Evolutionary conservation across 2,888 invertebrate genomes (phyloP).

Genomic region (Koerneria pararmatus): DNA sequence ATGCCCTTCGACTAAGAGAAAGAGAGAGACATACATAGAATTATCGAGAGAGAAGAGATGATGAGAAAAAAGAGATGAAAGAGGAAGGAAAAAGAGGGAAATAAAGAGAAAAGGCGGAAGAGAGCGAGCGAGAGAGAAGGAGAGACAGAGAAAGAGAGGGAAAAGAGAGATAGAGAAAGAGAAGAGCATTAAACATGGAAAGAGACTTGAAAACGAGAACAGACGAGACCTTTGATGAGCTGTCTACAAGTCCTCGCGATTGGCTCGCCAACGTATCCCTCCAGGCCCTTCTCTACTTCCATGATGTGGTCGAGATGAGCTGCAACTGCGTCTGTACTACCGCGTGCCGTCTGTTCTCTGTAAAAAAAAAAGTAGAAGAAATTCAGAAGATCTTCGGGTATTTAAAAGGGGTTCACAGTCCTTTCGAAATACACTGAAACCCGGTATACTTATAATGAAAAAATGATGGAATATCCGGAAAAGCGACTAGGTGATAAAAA

Average conservation of each 20-base stretch:
- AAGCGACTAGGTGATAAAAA: too few species aligned
- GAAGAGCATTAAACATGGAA: background rate
- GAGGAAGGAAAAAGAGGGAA: too few species aligned
- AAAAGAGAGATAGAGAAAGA: background rate
- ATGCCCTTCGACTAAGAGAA: too few species aligned
- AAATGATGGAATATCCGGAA: too few species aligned
- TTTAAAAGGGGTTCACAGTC: background rate
- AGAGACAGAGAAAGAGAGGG: too few species aligned
- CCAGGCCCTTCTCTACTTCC: constrained; percentile 50
- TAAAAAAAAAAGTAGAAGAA: background rate
- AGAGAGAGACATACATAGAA: too few species aligned
- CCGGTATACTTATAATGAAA: too few species aligned
- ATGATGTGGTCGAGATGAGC: constrained; percentile 27
- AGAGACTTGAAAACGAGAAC: too few species aligned
- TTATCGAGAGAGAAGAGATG: too few species aligned
- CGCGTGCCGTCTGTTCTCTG: constrained; percentile 32
- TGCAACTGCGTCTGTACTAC: constrained; percentile 4
- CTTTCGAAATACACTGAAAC: background rate
- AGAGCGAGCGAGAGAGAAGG: background rate
- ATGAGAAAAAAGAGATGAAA: too few species aligned
- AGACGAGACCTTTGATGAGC: constrained; percentile 36
- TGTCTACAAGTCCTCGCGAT: constrained; percentile 50
- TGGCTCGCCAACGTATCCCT: constrained; percentile 53
- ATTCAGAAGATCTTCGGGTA: background rate
- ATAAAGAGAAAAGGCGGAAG: too few species aligned